Base-by-base conservation (phyloP, 2,888 invertebrate genomes). In the Euzophera pinguis region DNA sequence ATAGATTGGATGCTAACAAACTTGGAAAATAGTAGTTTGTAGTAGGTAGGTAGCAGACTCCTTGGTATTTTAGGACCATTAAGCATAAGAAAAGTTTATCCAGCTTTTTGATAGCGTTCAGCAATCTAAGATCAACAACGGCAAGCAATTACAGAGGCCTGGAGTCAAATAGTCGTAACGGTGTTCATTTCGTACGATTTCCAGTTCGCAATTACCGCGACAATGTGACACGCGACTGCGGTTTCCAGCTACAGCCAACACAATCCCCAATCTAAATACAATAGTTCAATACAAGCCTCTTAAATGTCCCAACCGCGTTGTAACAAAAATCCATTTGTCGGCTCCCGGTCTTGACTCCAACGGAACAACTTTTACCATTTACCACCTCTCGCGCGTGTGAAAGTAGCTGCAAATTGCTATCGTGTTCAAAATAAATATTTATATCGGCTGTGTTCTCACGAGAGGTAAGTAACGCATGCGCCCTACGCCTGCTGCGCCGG, bases 401-500 rank as follows among this genome's bases (percentile, higher is more conserved):
- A 65, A 63, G 62, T 62, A 56, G 51, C 52, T 50, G 53, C 54
- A 58, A 50, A 41, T 50, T 41, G 41, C 34, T 50, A 50, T 48
- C 50, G 47, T 53, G 41, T 43, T 22, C 29, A 14, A 45, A 51
- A 58, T 60, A 57, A 54, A 58, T 59, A 62, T 58, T 56, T 56
- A 62, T 56, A 51, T 52, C 38, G 8, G 39, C 32, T 45, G 16
- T 38, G 54, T 61, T 61, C 60, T 57, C 61, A 58, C 57, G 56
- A 47, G 42, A 41, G 34, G 42, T 42, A 47, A 52, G 41, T 55
- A 60, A 48, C 67, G 70, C 62, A 55, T 60, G 52, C 54, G 59
- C 66, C 67, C 67, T 65, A 65, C 63, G 64, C 63, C 59, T 50
- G 39, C 39, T 22, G 35, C n/a, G 49, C 59, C 60, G 57, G 84